These are phyloP conservation scores for Ifrita kowaldi DNA, from an alignment of 2,113 vertebrate species.

Conservation along the genomic window DNA sequence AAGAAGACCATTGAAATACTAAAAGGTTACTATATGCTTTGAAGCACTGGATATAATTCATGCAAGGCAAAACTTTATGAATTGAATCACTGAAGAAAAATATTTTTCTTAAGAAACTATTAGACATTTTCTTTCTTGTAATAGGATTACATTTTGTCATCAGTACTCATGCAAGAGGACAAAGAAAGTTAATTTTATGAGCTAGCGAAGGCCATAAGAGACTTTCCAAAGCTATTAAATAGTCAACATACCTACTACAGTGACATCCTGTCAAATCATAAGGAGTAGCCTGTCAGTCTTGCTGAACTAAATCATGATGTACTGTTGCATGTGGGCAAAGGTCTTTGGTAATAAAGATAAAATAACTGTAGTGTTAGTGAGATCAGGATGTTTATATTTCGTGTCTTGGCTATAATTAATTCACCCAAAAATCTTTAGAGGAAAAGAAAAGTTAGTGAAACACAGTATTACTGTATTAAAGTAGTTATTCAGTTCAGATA, in stretches of 20 bases:
- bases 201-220: neutral
- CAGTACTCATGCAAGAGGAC: neutral
- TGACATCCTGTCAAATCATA: constrained; percentile 13
- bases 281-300: constrained; percentile 9
- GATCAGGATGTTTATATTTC: constrained; percentile 1
- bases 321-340: neutral
- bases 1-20: neutral
- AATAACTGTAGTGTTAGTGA: neutral
- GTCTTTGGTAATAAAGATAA: constrained; percentile 29
- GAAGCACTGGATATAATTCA: neutral
- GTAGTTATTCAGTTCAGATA: neutral
- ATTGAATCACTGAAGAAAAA: constrained; percentile 24
- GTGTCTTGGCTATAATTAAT: neutral
- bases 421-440: neutral
- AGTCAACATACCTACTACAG: constrained; percentile 16
- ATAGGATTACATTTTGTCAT: constrained; percentile 2
- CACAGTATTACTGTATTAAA: neutral
- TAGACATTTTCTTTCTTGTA: neutral
- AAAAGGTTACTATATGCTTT: neutral
- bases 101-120: neutral
- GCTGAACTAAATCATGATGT: constrained; percentile 4
- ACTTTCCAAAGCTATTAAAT: constrained; percentile 28
- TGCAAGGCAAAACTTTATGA: neutral
- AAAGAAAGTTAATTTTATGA: constrained; percentile 21
- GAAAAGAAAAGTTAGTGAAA: neutral